Evolutionary conservation across 2,888 invertebrate genomes (phyloP).

Genomic region (Drosophila seclusa): DNA sequence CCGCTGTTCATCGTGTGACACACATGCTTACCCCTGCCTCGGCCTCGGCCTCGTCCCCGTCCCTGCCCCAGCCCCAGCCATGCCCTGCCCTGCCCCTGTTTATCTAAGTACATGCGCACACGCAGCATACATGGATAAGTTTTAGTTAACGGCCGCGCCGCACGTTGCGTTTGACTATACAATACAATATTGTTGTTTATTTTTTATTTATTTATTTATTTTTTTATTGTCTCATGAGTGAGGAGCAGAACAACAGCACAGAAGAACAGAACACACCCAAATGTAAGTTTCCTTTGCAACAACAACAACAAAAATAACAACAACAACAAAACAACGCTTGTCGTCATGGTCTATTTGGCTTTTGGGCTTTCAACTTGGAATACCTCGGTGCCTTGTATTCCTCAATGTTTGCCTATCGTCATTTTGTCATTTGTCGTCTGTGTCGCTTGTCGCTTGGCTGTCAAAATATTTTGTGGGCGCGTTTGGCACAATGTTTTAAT

Average conservation of each 20-base stretch:
- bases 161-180: slow-evolving; percentile 26
- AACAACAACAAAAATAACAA: slow-evolving; percentile 12
- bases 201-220: slow-evolving; percentile 26
- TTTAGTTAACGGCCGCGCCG: slow-evolving; percentile 36
- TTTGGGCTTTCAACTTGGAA: slow-evolving; percentile 59
- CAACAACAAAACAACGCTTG: slow-evolving; percentile 31
- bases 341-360: slow-evolving; percentile 75
- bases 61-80: not conserved
- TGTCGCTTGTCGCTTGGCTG: slow-evolving; percentile 33
- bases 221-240: slow-evolving; percentile 38
- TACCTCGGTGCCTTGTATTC: slow-evolving; percentile 9
- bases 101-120: slow-evolving; percentile 41
- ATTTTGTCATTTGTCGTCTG: slow-evolving; percentile 29
- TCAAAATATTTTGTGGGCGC: slow-evolving; percentile 59
- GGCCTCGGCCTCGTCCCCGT: not conserved
- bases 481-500: slow-evolving; percentile 68
- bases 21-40: slow-evolving; percentile 15
- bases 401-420: slow-evolving; percentile 32
- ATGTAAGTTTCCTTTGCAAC: slow-evolving; percentile 44
- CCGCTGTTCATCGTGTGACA: slow-evolving; percentile 23
- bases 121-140: slow-evolving; percentile 39
- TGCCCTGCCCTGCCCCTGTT: not conserved
- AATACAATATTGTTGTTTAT: slow-evolving; percentile 30
- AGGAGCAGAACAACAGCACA: slow-evolving; percentile 29
- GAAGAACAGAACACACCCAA: slow-evolving; percentile 59